A percentile compares a stretch with the other conserved stretches of the same genome.
Evolutionary conservation across 64 coral and sea anemone genomes (phyloP).

Genomic region (Montipora capricornis): DNA sequence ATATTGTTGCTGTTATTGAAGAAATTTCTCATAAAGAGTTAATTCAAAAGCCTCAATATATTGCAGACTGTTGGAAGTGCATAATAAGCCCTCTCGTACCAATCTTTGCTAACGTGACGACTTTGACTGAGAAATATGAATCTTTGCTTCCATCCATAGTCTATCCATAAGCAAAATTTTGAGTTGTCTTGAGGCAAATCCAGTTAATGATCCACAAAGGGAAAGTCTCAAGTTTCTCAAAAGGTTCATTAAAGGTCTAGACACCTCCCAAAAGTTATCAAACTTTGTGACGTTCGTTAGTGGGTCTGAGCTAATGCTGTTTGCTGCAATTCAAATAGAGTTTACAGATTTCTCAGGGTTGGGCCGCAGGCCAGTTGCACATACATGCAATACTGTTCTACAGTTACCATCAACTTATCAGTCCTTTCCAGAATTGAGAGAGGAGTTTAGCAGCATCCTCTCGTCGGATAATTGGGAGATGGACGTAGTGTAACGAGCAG

Average conservation of each 20-base stretch:
- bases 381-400: conserved; percentile 49
- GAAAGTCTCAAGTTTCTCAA: conserved; percentile 26
- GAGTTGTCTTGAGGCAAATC: background rate
- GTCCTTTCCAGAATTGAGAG: conserved; percentile 59
- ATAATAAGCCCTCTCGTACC: no score
- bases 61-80: no score
- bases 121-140: no score
- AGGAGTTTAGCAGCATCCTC: conserved; percentile 56
- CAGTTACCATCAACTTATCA: conserved; percentile 57
- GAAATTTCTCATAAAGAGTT: no score
- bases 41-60: no score
- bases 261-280: conserved; percentile 35
- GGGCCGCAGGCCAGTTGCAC: conserved; percentile 52
- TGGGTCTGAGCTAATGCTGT: conserved; percentile 31
- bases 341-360: conserved; percentile 2
- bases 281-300: conserved; percentile 62
- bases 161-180: background rate
- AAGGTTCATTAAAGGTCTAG: conserved; percentile 60
- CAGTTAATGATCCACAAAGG: conserved; percentile 9
- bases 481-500: conserved; percentile 7
- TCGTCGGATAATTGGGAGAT: conserved; percentile 51
- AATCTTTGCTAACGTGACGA: no score
- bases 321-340: no score
- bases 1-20: no score
- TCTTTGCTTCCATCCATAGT: no score